These are phyloP conservation scores for Nemotelus nigrinus DNA, from an alignment of 2,888 invertebrate genomes.

Conservation along the genomic window DNA sequence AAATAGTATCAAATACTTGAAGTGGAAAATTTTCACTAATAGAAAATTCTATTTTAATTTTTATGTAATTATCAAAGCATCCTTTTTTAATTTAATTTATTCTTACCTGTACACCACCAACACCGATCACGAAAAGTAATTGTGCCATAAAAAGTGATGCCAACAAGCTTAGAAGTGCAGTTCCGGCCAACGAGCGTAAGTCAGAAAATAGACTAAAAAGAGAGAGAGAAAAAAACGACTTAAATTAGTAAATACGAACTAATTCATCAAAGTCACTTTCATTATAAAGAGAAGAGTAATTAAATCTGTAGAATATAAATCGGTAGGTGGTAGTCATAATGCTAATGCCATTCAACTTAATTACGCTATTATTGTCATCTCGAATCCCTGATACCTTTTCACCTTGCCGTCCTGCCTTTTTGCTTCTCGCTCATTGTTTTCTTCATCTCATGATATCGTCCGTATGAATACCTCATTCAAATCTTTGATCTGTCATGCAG, in stretches of 20 bases:
- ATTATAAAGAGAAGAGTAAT: too few relatives aligned
- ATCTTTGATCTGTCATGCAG: slow-evolving; percentile 30
- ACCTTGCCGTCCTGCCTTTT: not conserved
- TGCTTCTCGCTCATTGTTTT: not conserved
- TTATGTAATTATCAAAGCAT: too few relatives aligned
- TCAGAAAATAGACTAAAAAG: slow-evolving; percentile 71
- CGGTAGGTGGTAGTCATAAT: not conserved
- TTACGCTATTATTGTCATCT: not conserved
- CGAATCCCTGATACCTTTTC: not conserved
- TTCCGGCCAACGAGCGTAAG: slow-evolving; percentile 72
- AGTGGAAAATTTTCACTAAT: too few relatives aligned
- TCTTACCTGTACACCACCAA: slow-evolving; percentile 73
- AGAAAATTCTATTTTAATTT: too few relatives aligned
- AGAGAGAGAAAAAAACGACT: not conserved
- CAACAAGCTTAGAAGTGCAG: slow-evolving; percentile 73
- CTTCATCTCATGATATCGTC: not conserved
- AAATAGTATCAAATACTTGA: too few relatives aligned
- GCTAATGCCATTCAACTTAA: not conserved
- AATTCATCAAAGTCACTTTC: not conserved
- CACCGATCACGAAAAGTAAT: slow-evolving; percentile 73
- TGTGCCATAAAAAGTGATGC: slow-evolving; percentile 75
- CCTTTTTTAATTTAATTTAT: too few relatives aligned
- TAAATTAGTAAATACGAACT: not conserved
- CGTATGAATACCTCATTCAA: not conserved
- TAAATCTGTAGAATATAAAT: too few relatives aligned